phyloP scores from a whole-genome alignment of 2,797 vertebrate species.

The Sternarchorhynchus goeldii region DNA sequence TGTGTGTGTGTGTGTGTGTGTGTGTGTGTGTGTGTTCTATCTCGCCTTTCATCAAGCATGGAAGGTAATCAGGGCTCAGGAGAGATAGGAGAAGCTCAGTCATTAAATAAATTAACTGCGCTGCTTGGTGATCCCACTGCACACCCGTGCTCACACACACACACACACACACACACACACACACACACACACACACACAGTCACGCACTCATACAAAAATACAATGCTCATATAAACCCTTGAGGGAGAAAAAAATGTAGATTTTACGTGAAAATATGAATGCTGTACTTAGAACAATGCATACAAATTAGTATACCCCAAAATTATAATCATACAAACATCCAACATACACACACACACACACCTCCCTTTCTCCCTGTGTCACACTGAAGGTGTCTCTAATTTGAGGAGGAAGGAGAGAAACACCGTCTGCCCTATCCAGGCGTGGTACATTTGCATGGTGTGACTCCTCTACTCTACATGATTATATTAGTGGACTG shows the following conservation, averaged over 20 bases:
- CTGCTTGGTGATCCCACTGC: conserved; percentile 74
- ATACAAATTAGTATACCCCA: conserved; percentile 35
- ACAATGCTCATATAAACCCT: conserved; percentile 17
- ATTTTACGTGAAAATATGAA: background rate
- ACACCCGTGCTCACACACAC: conserved; percentile 61
- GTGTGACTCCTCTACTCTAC: conserved; percentile 54
- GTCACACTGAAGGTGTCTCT: conserved; percentile 58
- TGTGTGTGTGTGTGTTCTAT: conserved; percentile 60
- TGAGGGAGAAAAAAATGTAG: conserved; percentile 21
- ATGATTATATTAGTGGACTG: conserved; percentile 61
- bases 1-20: conserved; percentile 13
- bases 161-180: conserved; percentile 32
- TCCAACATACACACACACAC: conserved; percentile 12
- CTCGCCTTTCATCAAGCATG: conserved; percentile 76
- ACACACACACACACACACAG: conserved; percentile 17
- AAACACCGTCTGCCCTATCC: conserved; percentile 60
- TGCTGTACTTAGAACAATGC: conserved; percentile 5
- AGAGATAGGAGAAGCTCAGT: conserved; percentile 78
- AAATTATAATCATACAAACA: conserved; percentile 4
- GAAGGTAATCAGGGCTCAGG: conserved; percentile 80
- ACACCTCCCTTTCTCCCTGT: background rate
- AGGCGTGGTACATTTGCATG: conserved; percentile 45
- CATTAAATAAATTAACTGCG: conserved; percentile 85
- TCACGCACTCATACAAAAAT: conserved; percentile 19
- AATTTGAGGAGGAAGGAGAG: conserved; percentile 59